Evolutionary conservation across 2,797 vertebrate species (phyloP).

Genomic region (Chiroxiphia lanceolata): DNA sequence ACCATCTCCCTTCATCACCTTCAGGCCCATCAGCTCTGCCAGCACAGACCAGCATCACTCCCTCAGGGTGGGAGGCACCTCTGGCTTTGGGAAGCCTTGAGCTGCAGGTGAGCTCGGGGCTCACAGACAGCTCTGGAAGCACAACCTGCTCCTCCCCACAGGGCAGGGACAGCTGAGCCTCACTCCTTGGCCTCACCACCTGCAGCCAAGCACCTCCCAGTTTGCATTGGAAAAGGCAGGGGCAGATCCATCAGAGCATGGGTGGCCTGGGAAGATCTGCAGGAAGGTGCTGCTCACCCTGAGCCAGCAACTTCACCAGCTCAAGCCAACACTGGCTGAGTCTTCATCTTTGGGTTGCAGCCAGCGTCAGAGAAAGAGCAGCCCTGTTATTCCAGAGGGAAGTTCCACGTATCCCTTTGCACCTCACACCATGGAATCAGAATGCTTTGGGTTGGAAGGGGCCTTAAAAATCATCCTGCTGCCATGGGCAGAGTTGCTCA

Average conservation of each 20-base stretch:
- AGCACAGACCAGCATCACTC: rapidly evolving
- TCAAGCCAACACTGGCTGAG: neutral
- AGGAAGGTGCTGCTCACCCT: neutral
- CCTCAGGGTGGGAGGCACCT: too few relatives aligned
- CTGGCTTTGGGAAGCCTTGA: neutral
- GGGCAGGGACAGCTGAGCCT: neutral
- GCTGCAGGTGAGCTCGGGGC: neutral
- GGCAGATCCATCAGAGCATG: rapidly evolving
- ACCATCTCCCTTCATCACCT: neutral
- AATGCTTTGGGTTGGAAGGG: neutral
- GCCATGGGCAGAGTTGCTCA: neutral
- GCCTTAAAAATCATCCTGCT: neutral
- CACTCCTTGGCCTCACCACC: neutral
- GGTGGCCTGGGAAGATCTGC: neutral
- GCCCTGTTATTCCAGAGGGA: neutral
- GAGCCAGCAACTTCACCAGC: neutral
- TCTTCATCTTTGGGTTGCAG: neutral
- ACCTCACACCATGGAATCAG: neutral
- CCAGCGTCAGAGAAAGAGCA: neutral
- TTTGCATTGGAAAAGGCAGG: neutral
- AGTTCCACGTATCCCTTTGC: rapidly evolving
- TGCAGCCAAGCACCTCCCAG: neutral
- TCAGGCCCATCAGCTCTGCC: neutral
- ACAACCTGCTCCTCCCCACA: neutral
- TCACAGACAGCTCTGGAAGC: neutral